Conservation (phyloP, 1,140 invertebrate genomes). For the Piezodorus guildinii region DNA sequence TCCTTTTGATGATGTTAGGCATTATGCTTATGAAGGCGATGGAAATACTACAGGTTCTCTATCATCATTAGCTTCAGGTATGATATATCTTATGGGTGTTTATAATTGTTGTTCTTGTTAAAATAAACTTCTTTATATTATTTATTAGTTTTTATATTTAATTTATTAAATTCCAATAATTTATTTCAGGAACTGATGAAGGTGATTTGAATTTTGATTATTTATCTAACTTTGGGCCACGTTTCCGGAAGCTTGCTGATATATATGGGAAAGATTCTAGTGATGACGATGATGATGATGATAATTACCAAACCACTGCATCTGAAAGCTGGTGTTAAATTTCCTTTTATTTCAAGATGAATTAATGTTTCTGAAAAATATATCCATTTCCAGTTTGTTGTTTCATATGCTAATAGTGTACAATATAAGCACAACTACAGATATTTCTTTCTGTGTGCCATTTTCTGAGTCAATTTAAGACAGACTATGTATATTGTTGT, state of each 20-base stretch:
- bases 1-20: slow-evolving; percentile 86
- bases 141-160: not conserved
- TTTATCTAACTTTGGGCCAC: slow-evolving; percentile 88
- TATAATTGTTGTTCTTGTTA: not conserved
- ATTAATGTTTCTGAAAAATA: not conserved
- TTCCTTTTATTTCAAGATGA: not conserved
- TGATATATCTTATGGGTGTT: slow-evolving; percentile 31
- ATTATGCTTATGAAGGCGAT: slow-evolving; percentile 94
- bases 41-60: slow-evolving; percentile 85
- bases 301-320: slow-evolving; percentile 48
- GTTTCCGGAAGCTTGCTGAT: slow-evolving; percentile 91
- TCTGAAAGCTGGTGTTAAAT: slow-evolving; percentile 61
- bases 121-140: slow-evolving; percentile 13
- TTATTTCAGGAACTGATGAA: slow-evolving; percentile 65
- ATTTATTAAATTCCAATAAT: too few species aligned
- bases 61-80: slow-evolving; percentile 82
- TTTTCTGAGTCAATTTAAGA: slow-evolving; percentile 15
- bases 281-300: slow-evolving; percentile 64
- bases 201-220: slow-evolving; percentile 95
- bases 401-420: slow-evolving; percentile 1
- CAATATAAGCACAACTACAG: slow-evolving; percentile 8
- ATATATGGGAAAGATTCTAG: slow-evolving; percentile 91
- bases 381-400: not conserved
- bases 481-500: slow-evolving; percentile 3
- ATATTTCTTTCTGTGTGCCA: slow-evolving; percentile 19